Conservation (phyloP, 1,140 invertebrate genomes). For the Drosophila sp. region DNA sequence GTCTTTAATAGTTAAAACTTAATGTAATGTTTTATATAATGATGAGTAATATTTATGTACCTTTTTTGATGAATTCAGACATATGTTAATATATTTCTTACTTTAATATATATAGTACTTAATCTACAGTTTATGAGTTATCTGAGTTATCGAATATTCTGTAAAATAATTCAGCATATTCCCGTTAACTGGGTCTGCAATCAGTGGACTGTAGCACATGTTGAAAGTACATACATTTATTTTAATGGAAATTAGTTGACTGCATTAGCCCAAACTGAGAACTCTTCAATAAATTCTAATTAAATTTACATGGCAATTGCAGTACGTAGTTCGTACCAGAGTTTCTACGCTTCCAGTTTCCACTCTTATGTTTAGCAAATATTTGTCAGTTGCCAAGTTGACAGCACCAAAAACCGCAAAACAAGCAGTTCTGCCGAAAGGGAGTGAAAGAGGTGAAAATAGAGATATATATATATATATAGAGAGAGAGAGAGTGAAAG, state of each 20-base stretch:
- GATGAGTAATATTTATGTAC: no score
- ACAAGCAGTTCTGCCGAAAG: slow-evolving; percentile 12
- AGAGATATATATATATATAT: not conserved
- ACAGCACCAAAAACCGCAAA: slow-evolving; percentile 73
- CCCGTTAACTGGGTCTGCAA: slow-evolving; percentile 1
- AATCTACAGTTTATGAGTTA: not conserved
- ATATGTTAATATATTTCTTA: no score
- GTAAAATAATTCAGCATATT: not conserved
- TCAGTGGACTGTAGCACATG: not conserved
- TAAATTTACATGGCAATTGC: slow-evolving; percentile 66
- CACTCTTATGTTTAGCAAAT: slow-evolving; percentile 61
- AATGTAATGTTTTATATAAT: no score
- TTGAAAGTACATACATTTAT: slow-evolving; percentile 39
- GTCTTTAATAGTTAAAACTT: no score
- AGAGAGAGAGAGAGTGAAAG: not conserved
- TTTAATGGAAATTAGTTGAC: slow-evolving; percentile 73
- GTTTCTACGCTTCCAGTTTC: not conserved
- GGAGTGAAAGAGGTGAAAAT: not conserved
- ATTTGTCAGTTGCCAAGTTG: slow-evolving; percentile 74
- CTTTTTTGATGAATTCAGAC: no score
- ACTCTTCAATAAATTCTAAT: slow-evolving; percentile 68
- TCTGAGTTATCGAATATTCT: not conserved
- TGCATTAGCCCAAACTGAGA: slow-evolving; percentile 53
- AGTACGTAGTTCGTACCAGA: no score
- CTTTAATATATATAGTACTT: no score